Base-by-base conservation (phyloP, 2,888 invertebrate genomes). In the Pegoplata infirma region DNA sequence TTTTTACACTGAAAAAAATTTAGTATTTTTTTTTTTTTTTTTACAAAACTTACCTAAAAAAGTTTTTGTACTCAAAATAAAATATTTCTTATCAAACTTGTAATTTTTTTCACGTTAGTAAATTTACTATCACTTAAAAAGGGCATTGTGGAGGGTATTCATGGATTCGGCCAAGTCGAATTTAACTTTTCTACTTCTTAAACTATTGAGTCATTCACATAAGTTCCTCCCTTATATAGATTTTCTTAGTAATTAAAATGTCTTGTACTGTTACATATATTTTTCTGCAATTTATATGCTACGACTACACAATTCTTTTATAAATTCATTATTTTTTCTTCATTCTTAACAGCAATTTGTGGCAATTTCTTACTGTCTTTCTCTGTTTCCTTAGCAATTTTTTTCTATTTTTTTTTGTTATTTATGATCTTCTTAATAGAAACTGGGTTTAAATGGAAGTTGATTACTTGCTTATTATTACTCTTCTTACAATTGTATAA, bases 361-460 rank as follows among this genome's bases (percentile, higher is more conserved):
- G 74, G 74, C 74, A 47, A 59, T 40, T 55, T 75, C 67, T 67
- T 12, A 53, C 16, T 19, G 23, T 59, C 16, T 14, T 23, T 14
- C 8, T 36, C 12, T 47, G 21, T 36, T 40, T 7, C 1, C 53
- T 23, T 61, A 14, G 3, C 32, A n/a, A 14, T 25, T 8, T 44
- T 46, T 51, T 51, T 47, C 40, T 7, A 21, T 28, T 25, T 36
- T 71, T 66, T 69, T 78, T 68, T 69, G 59, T 78, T 69, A 79
- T 79, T 79, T 79, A 75, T 68, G 74, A 69, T 71, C 44, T 56
- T 75, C 51, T 74, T 75, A 71, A 71, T 74, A 63, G 49, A 71
- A 74, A 61, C 40, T 36, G 23, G 46, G 21, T 49, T 61, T 61
- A 71, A 71, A 69, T 61, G 23, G 25, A 74, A 79, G 71, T 79